A percentile compares a stretch with the other conserved stretches of the same genome.
These are phyloP conservation scores for Trididemnum nubilum DNA, from an alignment of 23 tunicate species.

Conservation along the genomic window DNA sequence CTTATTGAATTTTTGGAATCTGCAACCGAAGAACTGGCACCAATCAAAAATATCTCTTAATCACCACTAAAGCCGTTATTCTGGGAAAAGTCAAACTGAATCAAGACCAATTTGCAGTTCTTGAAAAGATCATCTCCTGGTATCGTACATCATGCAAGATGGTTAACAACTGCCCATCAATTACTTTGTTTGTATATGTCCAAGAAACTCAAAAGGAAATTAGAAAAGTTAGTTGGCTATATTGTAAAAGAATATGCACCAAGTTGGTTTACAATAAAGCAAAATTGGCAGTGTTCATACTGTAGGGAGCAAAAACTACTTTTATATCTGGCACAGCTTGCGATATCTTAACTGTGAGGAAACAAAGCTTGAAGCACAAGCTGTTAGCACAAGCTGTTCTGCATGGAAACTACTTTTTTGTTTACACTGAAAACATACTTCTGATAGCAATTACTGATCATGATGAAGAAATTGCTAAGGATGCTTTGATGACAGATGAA, in stretches of 20 bases:
- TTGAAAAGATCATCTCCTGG: conserved; percentile 14
- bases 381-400: background rate
- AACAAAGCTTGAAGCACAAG: too few species aligned
- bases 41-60: background rate
- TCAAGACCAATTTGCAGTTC: background rate
- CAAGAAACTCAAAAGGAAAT: background rate
- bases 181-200: background rate
- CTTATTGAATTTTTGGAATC: background rate
- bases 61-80: conserved; percentile 1
- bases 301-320: background rate
- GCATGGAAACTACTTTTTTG: background rate
- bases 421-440: background rate
- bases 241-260: background rate
- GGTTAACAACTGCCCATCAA: conserved; percentile 6
- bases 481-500: background rate
- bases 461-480: conserved; percentile 5
- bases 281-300: background rate
- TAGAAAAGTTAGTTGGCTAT: conserved; percentile 1
- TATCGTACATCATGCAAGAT: background rate
- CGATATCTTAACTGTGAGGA: background rate
- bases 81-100: background rate
- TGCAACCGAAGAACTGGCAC: conserved; percentile 3
- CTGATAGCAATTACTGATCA: background rate
- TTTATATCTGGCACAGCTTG: background rate
- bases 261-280: conserved; percentile 4